These are phyloP conservation scores for Potamilus streckersoni DNA, from an alignment of 1,140 invertebrate species.

Conservation along the genomic window DNA sequence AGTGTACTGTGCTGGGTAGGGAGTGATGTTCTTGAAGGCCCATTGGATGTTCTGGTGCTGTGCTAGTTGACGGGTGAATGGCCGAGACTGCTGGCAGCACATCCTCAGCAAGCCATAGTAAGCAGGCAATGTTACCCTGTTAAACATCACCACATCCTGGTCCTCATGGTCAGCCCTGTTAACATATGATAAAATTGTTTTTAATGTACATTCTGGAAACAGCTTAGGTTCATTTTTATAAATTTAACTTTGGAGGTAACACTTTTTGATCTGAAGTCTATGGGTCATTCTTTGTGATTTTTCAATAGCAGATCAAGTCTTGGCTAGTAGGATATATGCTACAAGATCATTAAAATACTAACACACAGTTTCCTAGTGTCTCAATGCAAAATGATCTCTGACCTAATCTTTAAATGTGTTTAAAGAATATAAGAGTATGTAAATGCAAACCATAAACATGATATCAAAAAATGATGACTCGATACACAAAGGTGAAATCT, in stretches of 20 bases:
- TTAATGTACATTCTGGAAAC: no score
- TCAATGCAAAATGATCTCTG: no score
- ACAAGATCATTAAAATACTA: no score
- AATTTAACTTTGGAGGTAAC: neutral
- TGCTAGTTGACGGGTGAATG: slow-evolving; percentile 86
- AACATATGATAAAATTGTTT: neutral
- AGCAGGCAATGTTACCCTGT: slow-evolving; percentile 92
- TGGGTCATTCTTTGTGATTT: neutral
- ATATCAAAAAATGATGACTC: no score
- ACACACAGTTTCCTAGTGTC: no score
- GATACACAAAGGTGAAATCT: no score
- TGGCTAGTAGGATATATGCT: no score
- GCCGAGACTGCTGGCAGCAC: slow-evolving; percentile 87
- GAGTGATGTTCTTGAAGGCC: slow-evolving; percentile 96
- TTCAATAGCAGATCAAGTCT: neutral
- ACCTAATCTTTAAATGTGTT: no score
- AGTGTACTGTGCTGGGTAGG: slow-evolving; percentile 91
- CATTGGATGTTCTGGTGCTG: slow-evolving; percentile 95
- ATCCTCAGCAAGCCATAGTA: slow-evolving; percentile 91
- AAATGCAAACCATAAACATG: no score
- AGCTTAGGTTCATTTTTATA: no score
- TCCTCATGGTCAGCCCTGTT: slow-evolving; percentile 90
- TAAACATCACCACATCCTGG: slow-evolving; percentile 93
- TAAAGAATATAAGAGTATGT: no score
- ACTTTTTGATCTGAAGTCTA: no score